Evolutionary conservation across 1,140 invertebrate species (phyloP), one percentile per base, ranked within the genome.

Genomic region (Bombus sylvicola): DNA sequence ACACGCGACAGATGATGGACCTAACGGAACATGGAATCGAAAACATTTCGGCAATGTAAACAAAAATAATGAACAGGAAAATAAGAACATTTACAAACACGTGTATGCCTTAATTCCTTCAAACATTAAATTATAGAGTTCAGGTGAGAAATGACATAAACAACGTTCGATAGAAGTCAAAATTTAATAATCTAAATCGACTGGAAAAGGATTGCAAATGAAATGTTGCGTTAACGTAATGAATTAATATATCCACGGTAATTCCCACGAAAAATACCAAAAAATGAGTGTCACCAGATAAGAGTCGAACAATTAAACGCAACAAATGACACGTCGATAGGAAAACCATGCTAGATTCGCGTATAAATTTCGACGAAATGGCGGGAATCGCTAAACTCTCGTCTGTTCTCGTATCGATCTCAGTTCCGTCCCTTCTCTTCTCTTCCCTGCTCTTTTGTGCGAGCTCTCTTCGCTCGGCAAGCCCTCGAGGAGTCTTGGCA

Each of bases 401-500:
- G 66, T 90, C 89, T 83, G 75, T 59, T 83, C 76, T 64, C 81
- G 77, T 91, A 91, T 91, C 89, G 89, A 91, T 91, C 89, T 87
- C 78, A 75, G 68, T 84, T 86, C 68, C 81, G 34, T 78, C 89
- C 87, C 89, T 88, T 59, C 84, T 41, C 77, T 81, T 81, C 76
- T 77, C 80, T 72, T 47, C 76, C 37, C 85, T 59, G 9, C 66
- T 64, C 77, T 89, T 88, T 86, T 78, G 87, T 87, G 66, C 84
- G 66, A 81, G 59, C 78, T 85, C 89, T 64, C 74, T 82, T 68
- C 31, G 59, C 83, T 83, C 79, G 68, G 78, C 78, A 88, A 87
- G 82, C 83, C 81, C 83, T 87, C 85, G 59, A 73, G 72, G 75
- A 87, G 31, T 83, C 82, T 74, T 79, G 74, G 66, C 78, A 72